phyloP scores from a whole-genome alignment of 2,888 invertebrate genomes.

The Brachyptera risi region DNA sequence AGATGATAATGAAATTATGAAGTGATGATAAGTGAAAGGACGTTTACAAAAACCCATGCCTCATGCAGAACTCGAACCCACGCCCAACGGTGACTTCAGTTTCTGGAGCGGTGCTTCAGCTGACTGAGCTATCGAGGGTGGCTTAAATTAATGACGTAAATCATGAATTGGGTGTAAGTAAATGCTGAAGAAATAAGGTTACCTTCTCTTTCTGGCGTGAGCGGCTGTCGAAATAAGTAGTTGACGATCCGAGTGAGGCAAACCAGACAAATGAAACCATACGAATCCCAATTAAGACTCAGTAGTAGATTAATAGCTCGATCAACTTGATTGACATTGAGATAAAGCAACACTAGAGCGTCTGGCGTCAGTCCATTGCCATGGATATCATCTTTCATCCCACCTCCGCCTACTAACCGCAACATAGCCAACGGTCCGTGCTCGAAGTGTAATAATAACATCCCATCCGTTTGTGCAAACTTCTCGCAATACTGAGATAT shows the following conservation, averaged over 20 bases:
- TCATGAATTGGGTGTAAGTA: background rate
- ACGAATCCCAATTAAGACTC: constrained; percentile 73
- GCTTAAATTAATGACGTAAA: background rate
- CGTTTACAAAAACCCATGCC: no score
- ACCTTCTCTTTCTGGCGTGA: constrained; percentile 59
- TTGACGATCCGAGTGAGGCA: constrained; percentile 70
- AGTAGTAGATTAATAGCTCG: constrained; percentile 62
- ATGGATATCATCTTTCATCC: constrained; percentile 43
- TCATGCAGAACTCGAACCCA: no score
- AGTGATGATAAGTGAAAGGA: no score
- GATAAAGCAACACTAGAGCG: constrained; percentile 59
- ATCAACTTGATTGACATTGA: constrained; percentile 59
- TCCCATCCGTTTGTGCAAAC: constrained; percentile 50
- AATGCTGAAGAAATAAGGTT: constrained; percentile 30
- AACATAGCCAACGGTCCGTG: constrained; percentile 57
- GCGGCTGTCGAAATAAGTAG: constrained; percentile 55
- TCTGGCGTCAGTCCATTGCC: constrained; percentile 54
- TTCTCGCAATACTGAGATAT: constrained; percentile 43
- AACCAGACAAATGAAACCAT: constrained; percentile 69
- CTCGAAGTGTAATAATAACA: constrained; percentile 57
- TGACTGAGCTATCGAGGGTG: no score
- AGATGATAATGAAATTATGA: no score
- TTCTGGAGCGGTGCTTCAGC: no score
- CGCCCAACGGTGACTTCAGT: no score
- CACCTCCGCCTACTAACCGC: constrained; percentile 51